Conservation (phyloP, 2,888 invertebrate genomes). For the Sipha maydis region DNA sequence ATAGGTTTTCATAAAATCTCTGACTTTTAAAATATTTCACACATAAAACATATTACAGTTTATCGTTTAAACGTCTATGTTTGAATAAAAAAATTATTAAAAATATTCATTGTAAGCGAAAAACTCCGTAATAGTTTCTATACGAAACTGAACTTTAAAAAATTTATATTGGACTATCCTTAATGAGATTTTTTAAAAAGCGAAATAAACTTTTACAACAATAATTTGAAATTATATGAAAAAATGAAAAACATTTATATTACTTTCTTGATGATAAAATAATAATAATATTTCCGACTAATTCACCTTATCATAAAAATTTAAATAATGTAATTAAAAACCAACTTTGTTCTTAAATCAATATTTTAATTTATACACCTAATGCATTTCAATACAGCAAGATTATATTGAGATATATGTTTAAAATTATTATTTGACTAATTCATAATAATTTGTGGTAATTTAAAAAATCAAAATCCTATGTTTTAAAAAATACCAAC, state of each 20-base stretch:
- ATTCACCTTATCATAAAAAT: too few species aligned
- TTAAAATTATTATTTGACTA: too few species aligned
- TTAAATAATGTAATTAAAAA: too few species aligned
- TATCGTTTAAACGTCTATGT: neutral
- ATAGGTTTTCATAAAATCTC: too few species aligned
- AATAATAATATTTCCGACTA: neutral
- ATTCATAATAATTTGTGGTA: too few species aligned
- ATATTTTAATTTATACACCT: too few species aligned
- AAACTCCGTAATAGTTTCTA: neutral
- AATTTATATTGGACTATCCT: neutral
- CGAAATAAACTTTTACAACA: neutral
- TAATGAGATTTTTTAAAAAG: neutral
- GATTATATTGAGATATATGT: too few species aligned
- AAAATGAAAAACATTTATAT: neutral
- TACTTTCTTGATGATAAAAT: neutral
- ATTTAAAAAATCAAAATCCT: too few species aligned
- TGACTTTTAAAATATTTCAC: neutral
- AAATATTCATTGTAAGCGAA: neutral
- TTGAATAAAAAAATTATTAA: neutral
- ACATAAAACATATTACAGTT: neutral
- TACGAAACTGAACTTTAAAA: neutral
- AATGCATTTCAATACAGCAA: too few species aligned
- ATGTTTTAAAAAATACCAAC: too few species aligned
- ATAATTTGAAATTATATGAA: neutral
- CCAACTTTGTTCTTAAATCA: too few species aligned